Evolutionary conservation across 2,113 vertebrate genomes (phyloP).

Genomic region (Xenopus borealis): DNA sequence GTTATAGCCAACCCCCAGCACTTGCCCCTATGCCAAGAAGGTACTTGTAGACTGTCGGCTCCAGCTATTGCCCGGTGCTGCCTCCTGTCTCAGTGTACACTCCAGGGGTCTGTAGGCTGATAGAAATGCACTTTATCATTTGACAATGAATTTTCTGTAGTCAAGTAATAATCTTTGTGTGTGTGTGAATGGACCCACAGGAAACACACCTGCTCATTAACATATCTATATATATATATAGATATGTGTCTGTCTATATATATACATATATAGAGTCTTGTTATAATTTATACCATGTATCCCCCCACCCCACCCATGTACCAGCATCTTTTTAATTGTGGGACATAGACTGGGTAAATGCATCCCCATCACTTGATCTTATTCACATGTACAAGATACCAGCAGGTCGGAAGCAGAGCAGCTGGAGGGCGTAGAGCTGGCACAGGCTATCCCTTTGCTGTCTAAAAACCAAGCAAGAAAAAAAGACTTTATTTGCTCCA

Average conservation of each 20-base stretch:
- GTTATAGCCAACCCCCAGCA: constrained; percentile 25
- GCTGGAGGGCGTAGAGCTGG: constrained; percentile 49
- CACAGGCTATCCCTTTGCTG: constrained; percentile 57
- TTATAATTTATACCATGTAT: constrained; percentile 21
- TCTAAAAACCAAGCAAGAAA: constrained; percentile 46
- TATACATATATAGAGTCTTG: constrained; percentile 36
- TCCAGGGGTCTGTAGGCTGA: constrained; percentile 31
- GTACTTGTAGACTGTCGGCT: constrained; percentile 46
- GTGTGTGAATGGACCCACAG: constrained; percentile 23
- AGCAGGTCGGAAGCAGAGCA: constrained; percentile 53
- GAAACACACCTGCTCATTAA: constrained; percentile 21
- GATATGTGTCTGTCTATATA: constrained; percentile 19
- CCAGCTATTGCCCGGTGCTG: constrained; percentile 41
- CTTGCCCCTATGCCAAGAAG: constrained; percentile 36
- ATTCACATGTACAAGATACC: constrained; percentile 48
- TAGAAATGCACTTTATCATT: constrained; percentile 44
- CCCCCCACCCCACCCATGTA: background rate
- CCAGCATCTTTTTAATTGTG: constrained; percentile 24
- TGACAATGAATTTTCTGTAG: constrained; percentile 38
- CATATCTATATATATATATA: constrained; percentile 26
- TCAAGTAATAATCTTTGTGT: constrained; percentile 32
- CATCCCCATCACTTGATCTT: constrained; percentile 11
- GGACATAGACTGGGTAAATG: constrained; percentile 29
- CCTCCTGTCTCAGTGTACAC: constrained; percentile 40
- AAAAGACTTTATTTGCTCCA: constrained; percentile 69